Base-by-base conservation (phyloP, 2,888 invertebrate genomes). In the Colletes collaris region DNA sequence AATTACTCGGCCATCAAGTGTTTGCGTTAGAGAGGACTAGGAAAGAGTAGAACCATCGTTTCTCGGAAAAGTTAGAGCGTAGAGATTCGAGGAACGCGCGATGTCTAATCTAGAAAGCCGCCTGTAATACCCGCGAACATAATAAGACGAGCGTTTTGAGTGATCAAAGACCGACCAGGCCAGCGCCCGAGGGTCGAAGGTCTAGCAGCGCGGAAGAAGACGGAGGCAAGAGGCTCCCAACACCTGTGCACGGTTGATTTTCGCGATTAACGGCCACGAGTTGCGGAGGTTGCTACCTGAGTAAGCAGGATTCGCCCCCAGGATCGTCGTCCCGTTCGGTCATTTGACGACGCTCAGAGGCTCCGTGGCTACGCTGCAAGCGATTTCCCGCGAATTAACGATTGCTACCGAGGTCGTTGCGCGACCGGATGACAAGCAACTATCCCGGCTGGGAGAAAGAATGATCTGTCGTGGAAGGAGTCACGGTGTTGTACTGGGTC, bases 211-310 rank as follows among this genome's bases (percentile, higher is more conserved):
- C 44, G 77, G 53, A 76, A 58, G 82, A 74, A 64, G 67, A 63
- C 46, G 56, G 63, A 71, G 65, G 72, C 67, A 74, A 78, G 65
- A 66, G 52, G 16, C 66, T 49, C 55, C 5, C 60, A 71, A 52
- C 85, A 85, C 74, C 81, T 83, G 85, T 67, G 80, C 59, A 55
- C 77, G 40, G 83, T 46, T 83, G 76, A 86, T 85, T 83, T 77
- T 81, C 76, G 67, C 85, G 85, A 83, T 85, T 86, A 85, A 85
- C 81, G 84, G 80, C 78, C 79, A 75, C 58, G 74, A 49, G 50
- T 56, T 35, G 55, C 37, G 55, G 19, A 13, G 27, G 49, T 19
- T 35, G 40, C 86, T 85, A 80, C 86, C 80, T 80, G 86, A 76
- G 73, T 40, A 63, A 56, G 69, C 68, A 62, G 63, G 69, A 79